Evolutionary conservation across 2,797 vertebrate genomes (phyloP).

Genomic region (Hipposideros larvatus): DNA sequence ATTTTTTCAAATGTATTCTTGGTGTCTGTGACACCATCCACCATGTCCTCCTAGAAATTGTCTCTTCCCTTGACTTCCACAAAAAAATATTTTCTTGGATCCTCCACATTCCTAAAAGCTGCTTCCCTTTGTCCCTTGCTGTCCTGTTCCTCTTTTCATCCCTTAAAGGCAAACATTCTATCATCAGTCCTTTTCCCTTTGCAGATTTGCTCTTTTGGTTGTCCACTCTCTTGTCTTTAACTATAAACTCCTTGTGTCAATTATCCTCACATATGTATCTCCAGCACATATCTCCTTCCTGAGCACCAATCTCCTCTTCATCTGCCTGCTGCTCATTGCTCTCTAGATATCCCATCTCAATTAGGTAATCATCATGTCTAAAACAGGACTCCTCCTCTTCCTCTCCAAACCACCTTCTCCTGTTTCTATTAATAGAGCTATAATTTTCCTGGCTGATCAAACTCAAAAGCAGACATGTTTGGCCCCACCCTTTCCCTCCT

Average conservation of each 20-base stretch:
- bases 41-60: background rate
- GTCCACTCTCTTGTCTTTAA: background rate
- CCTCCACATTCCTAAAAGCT: background rate
- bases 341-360: background rate
- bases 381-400: background rate
- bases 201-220: background rate
- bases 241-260: background rate
- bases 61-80: background rate
- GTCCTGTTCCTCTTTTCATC: background rate
- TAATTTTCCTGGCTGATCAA: background rate
- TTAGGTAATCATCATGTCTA: background rate
- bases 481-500: background rate
- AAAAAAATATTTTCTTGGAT: background rate
- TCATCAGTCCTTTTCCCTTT: background rate
- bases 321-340: background rate
- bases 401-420: background rate
- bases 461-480: background rate
- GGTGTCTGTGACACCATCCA: background rate
- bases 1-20: background rate
- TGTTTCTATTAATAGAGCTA: background rate
- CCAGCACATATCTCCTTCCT: background rate
- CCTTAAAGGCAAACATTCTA: background rate
- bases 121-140: background rate
- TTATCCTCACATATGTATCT: background rate
- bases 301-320: background rate